Conservation (phyloP, 2,888 invertebrate species). For the Stenodera caucasica region DNA sequence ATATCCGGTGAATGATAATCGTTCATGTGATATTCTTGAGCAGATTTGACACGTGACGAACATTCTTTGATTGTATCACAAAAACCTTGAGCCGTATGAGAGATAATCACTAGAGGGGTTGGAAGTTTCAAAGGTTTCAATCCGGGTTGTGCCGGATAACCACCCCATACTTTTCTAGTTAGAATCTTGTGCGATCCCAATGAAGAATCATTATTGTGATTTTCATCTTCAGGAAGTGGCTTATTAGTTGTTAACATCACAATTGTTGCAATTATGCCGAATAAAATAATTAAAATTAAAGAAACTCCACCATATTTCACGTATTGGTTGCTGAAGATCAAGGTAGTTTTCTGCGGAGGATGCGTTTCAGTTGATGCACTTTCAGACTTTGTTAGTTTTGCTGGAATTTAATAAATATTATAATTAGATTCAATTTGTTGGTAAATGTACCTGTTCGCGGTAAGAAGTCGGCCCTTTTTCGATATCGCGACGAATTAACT, state of each 20-base stretch:
- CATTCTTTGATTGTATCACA: conserved; percentile 16
- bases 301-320: conserved; percentile 13
- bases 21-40: conserved; percentile 15
- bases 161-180: not conserved
- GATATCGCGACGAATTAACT: conserved; percentile 18
- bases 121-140: conserved; percentile 4
- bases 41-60: conserved; percentile 4
- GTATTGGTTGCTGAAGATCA: not conserved
- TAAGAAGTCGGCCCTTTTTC: conserved; percentile 11
- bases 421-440: not conserved
- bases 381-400: conserved; percentile 21
- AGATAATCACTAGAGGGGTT: conserved; percentile 17
- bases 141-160: not conserved
- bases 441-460: conserved; percentile 13
- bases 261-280: not conserved
- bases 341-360: not conserved
- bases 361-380: conserved; percentile 15
- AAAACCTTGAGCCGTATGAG: conserved; percentile 17
- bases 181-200: not conserved
- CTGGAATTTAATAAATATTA: conserved; percentile 14
- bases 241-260: not conserved
- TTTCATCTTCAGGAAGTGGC: not conserved
- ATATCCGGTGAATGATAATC: conserved; percentile 51
- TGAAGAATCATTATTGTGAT: not conserved
- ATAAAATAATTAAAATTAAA: not conserved